Evolutionary conservation across 2,113 vertebrate species (phyloP), one percentile per base, ranked within the genome.

Genomic region (Laticauda laticaudata): DNA sequence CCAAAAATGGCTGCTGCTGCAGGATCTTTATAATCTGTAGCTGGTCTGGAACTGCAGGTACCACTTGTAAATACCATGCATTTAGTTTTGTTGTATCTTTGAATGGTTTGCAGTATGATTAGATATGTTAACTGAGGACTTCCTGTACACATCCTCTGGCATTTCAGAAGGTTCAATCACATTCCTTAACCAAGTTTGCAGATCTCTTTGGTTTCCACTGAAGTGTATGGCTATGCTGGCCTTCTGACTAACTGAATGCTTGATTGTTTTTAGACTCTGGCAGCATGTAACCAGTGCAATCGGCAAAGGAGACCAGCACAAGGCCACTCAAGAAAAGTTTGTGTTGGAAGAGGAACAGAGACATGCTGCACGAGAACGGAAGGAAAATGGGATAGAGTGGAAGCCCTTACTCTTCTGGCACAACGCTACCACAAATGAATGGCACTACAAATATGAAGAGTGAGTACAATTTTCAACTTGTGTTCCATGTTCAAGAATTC

Each of bases 221-320:
- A 64, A 75, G 14, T 24, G 14, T 26, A 39, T 75, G 21, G 43
- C 61, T 92, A 1, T 55, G 21, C 15, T 24, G 6, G 51, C 57
- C 91, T 92, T 64, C 59, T n/a, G 14, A 51, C 59, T 69, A 29
- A 45, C 8, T 48, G 11, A 34, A 29, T 75, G 24, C 12, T 93
- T 15, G 5, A 95, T 11, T 75, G 10, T 94, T 94, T 39, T 34
- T 95, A 99, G 99, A 95, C 98, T 99, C 92, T 99, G 99, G 99
- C 98, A 98, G 96, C 98, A 98, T 0, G 99, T 99, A 95, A 99
- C 98, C 94, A 98, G 96, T 87, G 99, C 99, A 94, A 99, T 99
- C 94, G 85, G 95, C 88, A 98, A 98, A 85, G 98, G 98, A 0
- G 99, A 99, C 97, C 99, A 99, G 94, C 93, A 98, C 94, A 98